A percentile compares a stretch with the other conserved stretches of the same genome.
phyloP scores from a whole-genome alignment of 2,888 invertebrate species.

The Temnothorax rugatulus region DNA sequence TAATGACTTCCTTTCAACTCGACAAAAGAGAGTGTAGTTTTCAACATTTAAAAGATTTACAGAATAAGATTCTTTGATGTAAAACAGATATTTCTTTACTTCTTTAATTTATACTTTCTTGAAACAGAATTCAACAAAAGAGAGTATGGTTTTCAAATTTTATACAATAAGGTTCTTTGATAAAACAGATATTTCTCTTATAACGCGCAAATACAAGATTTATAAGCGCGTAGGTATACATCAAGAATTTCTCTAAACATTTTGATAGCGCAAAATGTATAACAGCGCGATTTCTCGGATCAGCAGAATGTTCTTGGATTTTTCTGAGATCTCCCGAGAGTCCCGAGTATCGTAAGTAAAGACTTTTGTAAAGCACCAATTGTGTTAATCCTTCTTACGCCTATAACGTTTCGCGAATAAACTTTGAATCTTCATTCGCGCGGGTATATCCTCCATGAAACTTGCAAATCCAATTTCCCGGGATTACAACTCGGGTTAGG shows the following conservation, averaged over 20 bases:
- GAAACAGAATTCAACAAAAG: not conserved
- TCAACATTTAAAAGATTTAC: not conserved
- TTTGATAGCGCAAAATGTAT: not conserved
- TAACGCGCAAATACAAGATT: not conserved
- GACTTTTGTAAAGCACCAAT: conserved; percentile 5
- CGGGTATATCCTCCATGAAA: conserved; percentile 58
- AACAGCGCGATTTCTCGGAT: not conserved
- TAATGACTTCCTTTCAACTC: not conserved
- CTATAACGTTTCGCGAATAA: conserved; percentile 28
- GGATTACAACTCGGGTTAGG: conserved; percentile 35
- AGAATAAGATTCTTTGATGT: not conserved
- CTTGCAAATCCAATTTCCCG: conserved; percentile 66
- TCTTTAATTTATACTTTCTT: not conserved
- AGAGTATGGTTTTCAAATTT: not conserved
- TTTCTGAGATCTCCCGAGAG: not conserved
- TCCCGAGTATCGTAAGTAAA: not conserved
- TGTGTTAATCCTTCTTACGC: not conserved
- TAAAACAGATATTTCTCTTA: not conserved
- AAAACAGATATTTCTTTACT: not conserved
- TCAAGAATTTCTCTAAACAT: not conserved
- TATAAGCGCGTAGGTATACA: not conserved
- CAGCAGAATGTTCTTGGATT: not conserved
- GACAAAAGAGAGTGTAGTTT: not conserved
- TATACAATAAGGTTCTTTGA: not conserved
- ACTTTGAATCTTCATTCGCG: conserved; percentile 42